Evolutionary conservation across 1,140 invertebrate species (phyloP), one percentile per base, ranked within the genome.

Genomic region (Meloidogyne exigua): DNA sequence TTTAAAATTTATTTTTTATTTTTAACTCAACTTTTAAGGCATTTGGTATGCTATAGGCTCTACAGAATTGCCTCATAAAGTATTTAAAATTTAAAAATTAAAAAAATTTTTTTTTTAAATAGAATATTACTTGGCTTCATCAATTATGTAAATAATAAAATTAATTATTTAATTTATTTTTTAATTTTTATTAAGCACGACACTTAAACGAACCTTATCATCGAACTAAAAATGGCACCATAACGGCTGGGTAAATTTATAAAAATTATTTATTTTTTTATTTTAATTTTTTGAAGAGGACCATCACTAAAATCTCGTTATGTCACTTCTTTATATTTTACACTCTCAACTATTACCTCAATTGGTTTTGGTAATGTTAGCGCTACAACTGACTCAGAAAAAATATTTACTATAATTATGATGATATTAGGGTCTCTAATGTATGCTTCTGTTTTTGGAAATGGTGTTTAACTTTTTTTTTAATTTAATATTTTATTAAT

Each of bases 361-460:
- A 85, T 84, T 62, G 83, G 82, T 79, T 99, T 99, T 89, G 97
- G 97, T 75, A 99, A 99, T 90, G 95, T 99, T 68, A 95, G 95
- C 75, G 95, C 96, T 81, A 96, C 98, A 90, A 98, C 96, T 79
- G 95, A 98, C 91, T 95, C 96, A 89, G 97, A 99, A 90, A 97
- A 98, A 90, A 94, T 98, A 87, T 90, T 90, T 79, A 98, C 98
- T 89, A 97, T 96, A 86, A 96, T 97, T 89, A 97, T 95, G 90
- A 99, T 99, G 96, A 97, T 98, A 81, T 94, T 97, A 88, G 96
- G 85, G 72, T 86, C 81, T 85, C 91, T 99, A n/a, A 96, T 98
- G 94, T 98, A 98, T 89, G 96, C 96, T 83, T 97, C 95, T 89
- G 98, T 99, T 86, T 98, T 99, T 89, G 96, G 96, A 87, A 98